Evolutionary conservation across 2,113 vertebrate genomes (phyloP).

Genomic region (Podocnemis expansa): DNA sequence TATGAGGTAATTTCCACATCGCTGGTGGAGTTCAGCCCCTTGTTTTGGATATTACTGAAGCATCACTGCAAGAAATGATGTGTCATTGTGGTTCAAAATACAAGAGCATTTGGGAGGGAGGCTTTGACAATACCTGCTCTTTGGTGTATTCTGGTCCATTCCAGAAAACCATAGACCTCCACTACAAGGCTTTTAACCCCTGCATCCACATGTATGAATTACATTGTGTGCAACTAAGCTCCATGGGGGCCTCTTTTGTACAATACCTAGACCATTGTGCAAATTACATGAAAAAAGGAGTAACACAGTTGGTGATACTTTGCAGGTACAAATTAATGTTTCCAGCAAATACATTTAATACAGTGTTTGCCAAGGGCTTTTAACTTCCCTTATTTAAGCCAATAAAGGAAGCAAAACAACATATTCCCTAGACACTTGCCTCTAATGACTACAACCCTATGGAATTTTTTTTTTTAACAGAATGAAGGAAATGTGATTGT

Average conservation of each 20-base stretch:
- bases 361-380: background rate
- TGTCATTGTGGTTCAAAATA: background rate
- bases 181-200: background rate
- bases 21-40: background rate
- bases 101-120: background rate
- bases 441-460: background rate
- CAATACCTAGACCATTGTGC: background rate
- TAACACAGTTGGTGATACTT: background rate
- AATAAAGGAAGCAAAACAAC: background rate
- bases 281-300: background rate
- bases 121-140: too few species aligned
- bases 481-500: background rate
- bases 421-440: background rate
- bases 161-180: background rate
- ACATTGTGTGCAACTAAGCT: background rate
- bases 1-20: fast-evolving
- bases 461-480: background rate
- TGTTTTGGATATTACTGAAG: background rate
- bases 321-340: background rate
- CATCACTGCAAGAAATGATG: background rate
- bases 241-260: background rate
- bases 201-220: background rate
- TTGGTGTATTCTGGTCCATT: background rate
- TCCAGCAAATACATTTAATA: background rate
- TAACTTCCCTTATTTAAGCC: background rate